phyloP scores from a whole-genome alignment of 2,797 vertebrate species.

The Muraenolepis orangiensis region DNA sequence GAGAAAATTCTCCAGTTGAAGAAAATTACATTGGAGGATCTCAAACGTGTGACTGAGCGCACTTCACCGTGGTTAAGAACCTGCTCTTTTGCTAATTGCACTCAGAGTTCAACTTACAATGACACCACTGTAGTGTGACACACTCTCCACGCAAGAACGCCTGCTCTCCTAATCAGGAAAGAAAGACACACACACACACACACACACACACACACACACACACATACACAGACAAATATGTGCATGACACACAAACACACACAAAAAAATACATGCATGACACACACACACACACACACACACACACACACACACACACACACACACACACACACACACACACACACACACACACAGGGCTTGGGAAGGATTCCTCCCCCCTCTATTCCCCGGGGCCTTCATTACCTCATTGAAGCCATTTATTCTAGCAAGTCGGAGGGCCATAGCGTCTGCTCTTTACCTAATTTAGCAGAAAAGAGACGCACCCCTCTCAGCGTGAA shows the following conservation, averaged over 20 bases:
- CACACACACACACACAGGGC: not conserved
- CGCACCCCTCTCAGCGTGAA: constrained; percentile 30
- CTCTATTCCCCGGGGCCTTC: constrained; percentile 50
- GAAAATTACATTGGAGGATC: constrained; percentile 40
- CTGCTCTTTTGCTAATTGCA: constrained; percentile 51
- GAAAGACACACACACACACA: constrained; percentile 34
- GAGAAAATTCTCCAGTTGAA: constrained; percentile 10
- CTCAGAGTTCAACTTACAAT: constrained; percentile 33
- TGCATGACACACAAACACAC: constrained; percentile 15
- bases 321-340: constrained; percentile 1
- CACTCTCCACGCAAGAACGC: constrained; percentile 37
- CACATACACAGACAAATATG: not conserved
- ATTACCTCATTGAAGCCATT: constrained; percentile 65
- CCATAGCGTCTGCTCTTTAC: constrained; percentile 44
- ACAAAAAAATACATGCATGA: not conserved
- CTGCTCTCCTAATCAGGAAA: constrained; percentile 40
- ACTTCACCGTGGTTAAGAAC: constrained; percentile 53
- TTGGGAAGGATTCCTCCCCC: constrained; percentile 32
- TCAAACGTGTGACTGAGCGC: constrained; percentile 56
- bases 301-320: constrained; percentile 1
- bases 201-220: constrained; percentile 4
- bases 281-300: constrained; percentile 13
- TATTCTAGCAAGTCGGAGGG: constrained; percentile 42
- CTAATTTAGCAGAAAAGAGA: constrained; percentile 56
- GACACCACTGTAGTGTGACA: constrained; percentile 19